Evolutionary conservation across 2,888 invertebrate genomes (phyloP), one percentile per base, ranked within the genome.

Genomic region (Hermodice carunculata): DNA sequence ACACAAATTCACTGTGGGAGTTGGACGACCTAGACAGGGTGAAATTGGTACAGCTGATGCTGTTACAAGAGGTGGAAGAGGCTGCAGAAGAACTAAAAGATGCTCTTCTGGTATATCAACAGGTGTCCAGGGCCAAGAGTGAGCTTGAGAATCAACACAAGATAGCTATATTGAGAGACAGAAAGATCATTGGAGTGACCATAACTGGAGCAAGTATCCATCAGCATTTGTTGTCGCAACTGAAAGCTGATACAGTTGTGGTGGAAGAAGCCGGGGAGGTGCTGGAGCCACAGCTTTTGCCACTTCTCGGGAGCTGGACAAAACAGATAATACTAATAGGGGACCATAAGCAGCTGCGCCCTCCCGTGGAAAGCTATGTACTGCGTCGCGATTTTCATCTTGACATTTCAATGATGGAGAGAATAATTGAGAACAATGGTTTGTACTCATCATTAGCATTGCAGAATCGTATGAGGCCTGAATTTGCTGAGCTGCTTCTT

Each of bases 231-330:
- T 48, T 70, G 28, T 6, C 19, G 14, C n/a, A 26, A 14, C 26
- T 69, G 0, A 49, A 49, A 19, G 67, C 70, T 8, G 61, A 52
- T 6, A 56, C 68, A 2, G 60, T 70, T 6, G 11, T 70, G 0
- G 65, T 70, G 1, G 70, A 70, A 54, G 68, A 70, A 34, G 70
- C 70, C 2, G 70, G 65, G 1, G 70, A 70, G 28, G 70, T 70
- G 0, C 43, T 64, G 14, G 70, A 70, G 53, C 62, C 70, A 14
- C 70, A 70, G 29, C 19, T 70, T 8, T n/a, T 65, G 17, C 48
- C 67, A 17, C 34, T 56, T 11, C 68, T 70, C 0, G 65, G 67
- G 17, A 34, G 26, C 14, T 61, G 53, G 46, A n/a, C n/a, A n/a
- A 28, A 67, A 32, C 70, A 69, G 14, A 31, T 69, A 11, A 67